These are phyloP conservation scores for Drosophila novamexicana DNA, from an alignment of 1,140 invertebrate species.

Conservation along the genomic window DNA sequence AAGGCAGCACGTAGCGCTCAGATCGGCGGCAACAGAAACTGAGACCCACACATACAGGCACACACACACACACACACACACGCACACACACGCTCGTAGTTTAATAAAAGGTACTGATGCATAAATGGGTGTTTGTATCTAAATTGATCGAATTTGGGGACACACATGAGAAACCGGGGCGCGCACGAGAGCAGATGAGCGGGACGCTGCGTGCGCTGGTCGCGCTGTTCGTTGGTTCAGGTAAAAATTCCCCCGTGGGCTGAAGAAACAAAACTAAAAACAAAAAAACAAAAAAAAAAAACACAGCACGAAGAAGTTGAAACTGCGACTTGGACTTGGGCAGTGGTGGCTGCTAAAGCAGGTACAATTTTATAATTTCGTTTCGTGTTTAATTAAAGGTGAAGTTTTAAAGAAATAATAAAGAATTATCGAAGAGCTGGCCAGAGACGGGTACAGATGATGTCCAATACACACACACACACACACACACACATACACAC, in stretches of 20 bases:
- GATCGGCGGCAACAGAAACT: constrained; percentile 29
- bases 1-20: constrained; percentile 71
- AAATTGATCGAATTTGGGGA: constrained; percentile 83
- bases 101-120: constrained; percentile 83
- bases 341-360: constrained; percentile 67
- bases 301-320: not conserved
- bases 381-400: constrained; percentile 83
- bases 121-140: constrained; percentile 83
- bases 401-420: constrained; percentile 83
- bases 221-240: constrained; percentile 43
- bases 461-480: constrained; percentile 33
- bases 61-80: constrained; percentile 5
- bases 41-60: constrained; percentile 56
- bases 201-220: constrained; percentile 20
- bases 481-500: constrained; percentile 35
- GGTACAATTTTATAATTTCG: constrained; percentile 83
- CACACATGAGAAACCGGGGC: constrained; percentile 61
- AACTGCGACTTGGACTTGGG: constrained; percentile 29
- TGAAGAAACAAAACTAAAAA: constrained; percentile 31
- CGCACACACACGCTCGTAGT: constrained; percentile 46
- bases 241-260: constrained; percentile 71
- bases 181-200: constrained; percentile 38
- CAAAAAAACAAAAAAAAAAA: constrained; percentile 35
- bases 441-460: constrained; percentile 55
- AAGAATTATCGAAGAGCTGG: constrained; percentile 74